These are phyloP conservation scores for Pedetes capensis DNA, from an alignment of 2,113 vertebrate genomes.

Conservation along the genomic window DNA sequence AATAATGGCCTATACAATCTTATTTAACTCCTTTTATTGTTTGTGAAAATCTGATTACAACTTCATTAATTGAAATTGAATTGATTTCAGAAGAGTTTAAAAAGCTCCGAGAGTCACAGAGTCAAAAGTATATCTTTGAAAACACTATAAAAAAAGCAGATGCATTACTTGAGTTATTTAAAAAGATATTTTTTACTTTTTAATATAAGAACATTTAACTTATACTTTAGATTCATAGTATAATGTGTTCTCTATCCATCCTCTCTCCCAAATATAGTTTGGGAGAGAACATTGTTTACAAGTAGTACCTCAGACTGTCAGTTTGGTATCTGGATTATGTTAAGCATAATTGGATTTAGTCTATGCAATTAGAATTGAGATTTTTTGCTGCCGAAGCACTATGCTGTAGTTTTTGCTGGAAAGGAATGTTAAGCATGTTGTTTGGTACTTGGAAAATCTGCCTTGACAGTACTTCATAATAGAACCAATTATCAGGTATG, in stretches of 20 bases:
- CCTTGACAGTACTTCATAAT: slow-evolving; percentile 80
- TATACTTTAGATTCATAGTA: not conserved
- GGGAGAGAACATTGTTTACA: slow-evolving; percentile 58
- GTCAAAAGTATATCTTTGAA: not conserved
- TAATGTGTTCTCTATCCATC: not conserved
- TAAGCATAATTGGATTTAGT: slow-evolving; percentile 76
- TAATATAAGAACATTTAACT: slow-evolving; percentile 2
- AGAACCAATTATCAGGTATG: slow-evolving; percentile 82
- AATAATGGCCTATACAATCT: not conserved
- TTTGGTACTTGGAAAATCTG: slow-evolving; percentile 77
- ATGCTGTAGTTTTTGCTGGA: slow-evolving; percentile 50
- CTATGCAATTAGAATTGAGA: slow-evolving; percentile 75
- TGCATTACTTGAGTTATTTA: not conserved
- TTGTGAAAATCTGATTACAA: not conserved
- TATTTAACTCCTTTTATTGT: not conserved
- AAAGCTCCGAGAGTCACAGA: not conserved
- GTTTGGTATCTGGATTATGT: slow-evolving; percentile 69
- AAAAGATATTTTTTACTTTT: not conserved
- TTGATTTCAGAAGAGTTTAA: not conserved
- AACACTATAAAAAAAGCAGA: not conserved
- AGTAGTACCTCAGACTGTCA: slow-evolving; percentile 34
- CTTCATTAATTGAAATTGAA: not conserved
- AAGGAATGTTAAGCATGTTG: slow-evolving; percentile 69
- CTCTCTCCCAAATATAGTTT: not conserved
- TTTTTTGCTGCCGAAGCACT: slow-evolving; percentile 69